Base-by-base conservation (phyloP, 2,888 invertebrate species). In the Cylindroiulus punctatus region DNA sequence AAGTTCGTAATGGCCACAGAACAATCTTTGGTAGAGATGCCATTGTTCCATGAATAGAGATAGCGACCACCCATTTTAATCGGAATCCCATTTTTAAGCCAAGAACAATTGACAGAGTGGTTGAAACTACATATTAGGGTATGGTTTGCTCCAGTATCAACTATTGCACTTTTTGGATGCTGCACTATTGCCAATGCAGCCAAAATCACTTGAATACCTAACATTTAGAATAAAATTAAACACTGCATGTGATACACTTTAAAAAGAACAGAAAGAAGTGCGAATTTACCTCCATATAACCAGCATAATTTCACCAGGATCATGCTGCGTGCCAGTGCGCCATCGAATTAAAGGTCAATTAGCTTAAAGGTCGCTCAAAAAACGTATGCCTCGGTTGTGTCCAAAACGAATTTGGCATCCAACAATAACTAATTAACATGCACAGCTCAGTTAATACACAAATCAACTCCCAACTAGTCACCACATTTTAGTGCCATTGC, bases 131-230 rank as follows among this genome's bases (percentile, higher is more conserved):
- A 57, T 57, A 1, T 57, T n/a, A n/a, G 0, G n/a, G n/a, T 57
- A n/a, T 57, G 52, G n/a, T 57, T 57, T 57, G n/a, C 52, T 57
- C 52, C 52, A n/a, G 12, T 17, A 57, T 57, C n/a, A 57, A 57
- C 52, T n/a, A 57, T n/a, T 57, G 19, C 52, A 57, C n/a, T 57
- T 57, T 57, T 19, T n/a, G 52, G 52, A 57, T 57, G 52, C 2
- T 57, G 2, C n/a, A 57, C 52, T n/a, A 57, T 3, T n/a, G 19
- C 19, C 19, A 57, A 19, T 17, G 52, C 52, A 57, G 52, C 52
- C 52, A 57, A n/a, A 57, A n/a, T 19, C 12, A 57, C n/a, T 17
- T 5, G 19, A n/a, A 57, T n/a, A n/a, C 52, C 52, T 57, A 57
- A 57, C n/a, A 57, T 3, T 57, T 57, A 57, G 7, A 57, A 2